phyloP scores from a whole-genome alignment of 2,888 invertebrate species.

The Limnephilus rhombicus region DNA sequence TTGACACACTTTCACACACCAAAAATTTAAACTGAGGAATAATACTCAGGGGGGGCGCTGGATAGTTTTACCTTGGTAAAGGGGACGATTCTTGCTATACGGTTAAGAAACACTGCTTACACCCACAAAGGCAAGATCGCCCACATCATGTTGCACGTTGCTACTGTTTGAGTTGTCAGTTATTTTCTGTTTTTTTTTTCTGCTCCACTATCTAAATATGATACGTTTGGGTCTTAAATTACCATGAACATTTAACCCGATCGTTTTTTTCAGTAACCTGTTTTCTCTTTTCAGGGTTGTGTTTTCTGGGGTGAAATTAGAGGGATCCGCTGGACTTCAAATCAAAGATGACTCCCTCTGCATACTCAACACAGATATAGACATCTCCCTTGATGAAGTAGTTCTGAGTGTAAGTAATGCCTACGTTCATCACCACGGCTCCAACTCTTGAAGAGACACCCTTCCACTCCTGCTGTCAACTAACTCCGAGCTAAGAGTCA shows the following conservation, averaged over 20 bases:
- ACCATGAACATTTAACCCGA: neutral
- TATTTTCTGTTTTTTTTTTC: too few relatives aligned
- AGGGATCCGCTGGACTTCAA: constrained; percentile 78
- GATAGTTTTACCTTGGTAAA: too few relatives aligned
- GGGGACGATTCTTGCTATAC: too few relatives aligned
- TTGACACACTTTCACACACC: too few relatives aligned
- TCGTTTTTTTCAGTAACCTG: neutral
- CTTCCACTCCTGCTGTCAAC: neutral
- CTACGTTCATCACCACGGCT: neutral
- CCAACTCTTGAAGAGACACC: neutral
- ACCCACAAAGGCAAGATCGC: too few relatives aligned
- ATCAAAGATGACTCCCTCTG: constrained; percentile 78
- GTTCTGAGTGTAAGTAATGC: constrained; percentile 74
- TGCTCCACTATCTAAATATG: too few relatives aligned
- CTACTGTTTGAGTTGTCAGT: too few relatives aligned
- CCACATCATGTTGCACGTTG: too few relatives aligned
- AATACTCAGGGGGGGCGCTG: too few relatives aligned
- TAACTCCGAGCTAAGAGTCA: too few relatives aligned
- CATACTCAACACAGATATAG: constrained; percentile 78
- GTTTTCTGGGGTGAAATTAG: constrained; percentile 77
- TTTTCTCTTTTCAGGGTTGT: constrained; percentile 73
- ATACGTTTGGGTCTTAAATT: neutral
- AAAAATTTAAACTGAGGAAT: too few relatives aligned
- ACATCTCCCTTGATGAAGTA: constrained; percentile 77
- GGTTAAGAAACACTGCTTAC: too few relatives aligned